Percentiles rank a stretch among this genome's conserved stretches.
Conservation (phyloP, 2,113 vertebrate species). For the human region GRCh38 chr19:41808501-41809000, state of each 20-base stretch:
- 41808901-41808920: not conserved
- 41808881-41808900: not conserved
- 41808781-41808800: not conserved
- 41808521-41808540: not conserved
- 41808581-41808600: accelerated
- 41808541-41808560: not conserved
- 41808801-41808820: not conserved
- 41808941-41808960: not conserved
- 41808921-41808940: not conserved
- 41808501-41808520: not conserved
- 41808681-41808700: accelerated
- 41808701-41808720: not conserved
- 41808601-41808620: not conserved
- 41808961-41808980: accelerated
- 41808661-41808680: not conserved
- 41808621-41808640: not conserved
- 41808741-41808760: accelerated
- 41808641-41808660: accelerated
- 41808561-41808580: accelerated
- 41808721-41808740: accelerated
- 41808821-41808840: accelerated
- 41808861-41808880: not conserved
- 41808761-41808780: not conserved
- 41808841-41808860: not conserved
- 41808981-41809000: not conserved